Evolutionary conservation across 2,797 vertebrate genomes (phyloP).

Genomic region (Sebastes itinus): DNA sequence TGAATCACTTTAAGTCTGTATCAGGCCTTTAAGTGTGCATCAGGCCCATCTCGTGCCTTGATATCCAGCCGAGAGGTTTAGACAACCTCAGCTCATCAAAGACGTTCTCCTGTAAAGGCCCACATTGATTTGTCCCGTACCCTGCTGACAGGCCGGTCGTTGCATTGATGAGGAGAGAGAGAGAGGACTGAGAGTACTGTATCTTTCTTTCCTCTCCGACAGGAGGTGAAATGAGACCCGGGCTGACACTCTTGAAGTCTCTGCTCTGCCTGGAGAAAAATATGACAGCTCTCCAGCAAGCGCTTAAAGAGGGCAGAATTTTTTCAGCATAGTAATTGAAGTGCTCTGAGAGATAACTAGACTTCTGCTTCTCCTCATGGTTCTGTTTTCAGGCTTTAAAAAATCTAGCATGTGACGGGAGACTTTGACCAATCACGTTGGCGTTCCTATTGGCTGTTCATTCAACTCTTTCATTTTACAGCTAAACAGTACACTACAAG

Average conservation of each 20-base stretch:
- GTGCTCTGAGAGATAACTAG: too few relatives aligned
- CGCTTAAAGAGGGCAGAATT: neutral
- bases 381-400: too few relatives aligned
- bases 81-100: conserved; percentile 38
- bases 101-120: conserved; percentile 26
- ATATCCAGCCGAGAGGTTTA: neutral
- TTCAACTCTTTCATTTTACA: too few relatives aligned
- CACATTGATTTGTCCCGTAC: conserved; percentile 59
- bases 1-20: neutral
- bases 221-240: conserved; percentile 40
- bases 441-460: too few relatives aligned
- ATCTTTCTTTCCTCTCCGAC: conserved; percentile 10
- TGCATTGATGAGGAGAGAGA: conserved; percentile 37
- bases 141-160: conserved; percentile 35
- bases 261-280: conserved; percentile 15
- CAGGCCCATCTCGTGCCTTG: neutral
- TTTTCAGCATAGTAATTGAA: too few relatives aligned
- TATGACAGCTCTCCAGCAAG: conserved; percentile 14
- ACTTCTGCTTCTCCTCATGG: too few relatives aligned
- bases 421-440: too few relatives aligned
- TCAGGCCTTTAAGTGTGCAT: neutral
- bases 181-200: conserved; percentile 37
- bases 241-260: conserved; percentile 19
- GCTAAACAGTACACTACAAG: too few relatives aligned
- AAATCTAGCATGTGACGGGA: too few relatives aligned